phyloP scores from a whole-genome alignment of 2,113 vertebrate genomes.

The Lepus americanus region DNA sequence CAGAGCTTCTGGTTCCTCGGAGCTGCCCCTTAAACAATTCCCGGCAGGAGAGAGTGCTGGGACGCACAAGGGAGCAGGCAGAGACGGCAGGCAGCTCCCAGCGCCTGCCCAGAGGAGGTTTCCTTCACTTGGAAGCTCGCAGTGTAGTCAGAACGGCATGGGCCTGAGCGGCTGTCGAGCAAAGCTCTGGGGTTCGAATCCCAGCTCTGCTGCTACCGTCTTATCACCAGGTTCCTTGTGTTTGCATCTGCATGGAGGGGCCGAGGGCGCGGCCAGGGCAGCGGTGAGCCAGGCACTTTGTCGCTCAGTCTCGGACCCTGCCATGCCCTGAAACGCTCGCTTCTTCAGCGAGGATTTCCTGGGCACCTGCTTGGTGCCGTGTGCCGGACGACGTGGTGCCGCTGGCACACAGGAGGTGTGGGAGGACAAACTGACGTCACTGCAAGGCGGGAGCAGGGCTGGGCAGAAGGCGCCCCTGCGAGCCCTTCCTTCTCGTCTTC shows the following conservation, averaged over 20 bases:
- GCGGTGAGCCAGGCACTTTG: neutral
- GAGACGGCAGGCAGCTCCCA: neutral
- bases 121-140: neutral
- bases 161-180: neutral
- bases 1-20: no score
- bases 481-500: neutral
- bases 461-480: fast-evolving
- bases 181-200: neutral
- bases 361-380: neutral
- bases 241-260: no score
- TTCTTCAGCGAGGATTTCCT: neutral
- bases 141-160: no score
- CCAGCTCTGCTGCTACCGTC: neutral
- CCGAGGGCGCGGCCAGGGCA: neutral
- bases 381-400: neutral
- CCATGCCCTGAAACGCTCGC: no score
- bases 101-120: neutral
- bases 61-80: neutral
- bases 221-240: neutral
- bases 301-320: neutral
- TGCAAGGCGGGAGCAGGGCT: neutral
- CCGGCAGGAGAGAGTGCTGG: neutral
- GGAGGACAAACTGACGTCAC: neutral
- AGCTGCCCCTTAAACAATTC: neutral
- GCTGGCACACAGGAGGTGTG: neutral